phyloP scores from a whole-genome alignment of 2,888 invertebrate genomes.

The Embidobia sp. region DNA sequence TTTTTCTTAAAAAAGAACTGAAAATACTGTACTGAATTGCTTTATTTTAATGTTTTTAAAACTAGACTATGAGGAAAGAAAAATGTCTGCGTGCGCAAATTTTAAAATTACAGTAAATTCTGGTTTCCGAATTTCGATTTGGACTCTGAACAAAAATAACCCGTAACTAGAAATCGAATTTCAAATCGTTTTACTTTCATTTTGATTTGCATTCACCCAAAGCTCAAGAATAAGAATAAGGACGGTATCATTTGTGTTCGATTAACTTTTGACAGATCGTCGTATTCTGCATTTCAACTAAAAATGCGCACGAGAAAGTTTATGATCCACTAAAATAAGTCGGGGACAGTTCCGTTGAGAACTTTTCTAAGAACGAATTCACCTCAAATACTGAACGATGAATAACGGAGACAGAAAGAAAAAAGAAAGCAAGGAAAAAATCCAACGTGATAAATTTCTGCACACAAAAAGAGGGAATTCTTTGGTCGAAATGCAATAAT shows the following conservation, averaged over 20 bases:
- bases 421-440: neutral
- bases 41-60: no score
- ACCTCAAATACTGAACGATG: constrained; percentile 1
- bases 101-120: no score
- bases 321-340: constrained; percentile 45
- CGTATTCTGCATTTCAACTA: constrained; percentile 42
- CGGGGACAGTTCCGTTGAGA: constrained; percentile 4
- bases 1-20: no score
- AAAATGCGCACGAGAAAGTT: constrained; percentile 45
- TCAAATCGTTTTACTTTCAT: constrained; percentile 26
- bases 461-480: no score
- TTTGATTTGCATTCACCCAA: constrained; percentile 28
- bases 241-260: constrained; percentile 28
- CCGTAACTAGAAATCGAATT: constrained; percentile 4
- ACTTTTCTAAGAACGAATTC: constrained; percentile 39
- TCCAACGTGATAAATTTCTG: constrained; percentile 2
- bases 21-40: no score
- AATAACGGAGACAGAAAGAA: neutral
- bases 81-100: no score
- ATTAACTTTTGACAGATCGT: constrained; percentile 46
- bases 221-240: constrained; percentile 29
- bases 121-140: no score
- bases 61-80: no score
- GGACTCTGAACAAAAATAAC: constrained; percentile 3
- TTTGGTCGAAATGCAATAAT: no score